Evolutionary conservation across 2,113 vertebrate genomes (phyloP), one percentile per base, ranked within the genome.

Genomic region (Telmatochromis sp.): DNA sequence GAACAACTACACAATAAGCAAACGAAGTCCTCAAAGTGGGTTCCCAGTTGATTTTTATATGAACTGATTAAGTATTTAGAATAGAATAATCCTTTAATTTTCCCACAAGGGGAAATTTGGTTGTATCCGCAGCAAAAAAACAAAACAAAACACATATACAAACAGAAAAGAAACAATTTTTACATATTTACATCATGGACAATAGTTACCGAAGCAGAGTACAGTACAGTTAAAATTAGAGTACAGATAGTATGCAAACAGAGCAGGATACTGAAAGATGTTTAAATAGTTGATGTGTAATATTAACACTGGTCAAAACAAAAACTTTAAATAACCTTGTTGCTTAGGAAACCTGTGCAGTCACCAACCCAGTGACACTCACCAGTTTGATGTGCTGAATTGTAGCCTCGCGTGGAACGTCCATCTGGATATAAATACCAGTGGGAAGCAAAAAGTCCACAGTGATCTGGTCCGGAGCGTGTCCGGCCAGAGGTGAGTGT

Each of bases 311-410:
- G 9, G 19, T 68, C 13, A 68, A 55, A 65, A 33, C 17, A 63
- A 63, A 19, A 35, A 35, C 28, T 35, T 58, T n/a, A 37, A 31
- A 17, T 28, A 28, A 49, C 4, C 57, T 21, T 5, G 4, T 42
- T 82, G 13, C 13, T 19, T 33, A 49, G 21, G 19, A 37, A 49
- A 70, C 17, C 4, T 3, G 3, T 79, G 13, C 31, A 1, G 17
- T 33, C 15, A 51, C 33, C 15, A 45, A 78, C 3, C 19, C 19
- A 51, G 9, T 4, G 8, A 33, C 35, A 87, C 94, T 94, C 95
- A 99, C 98, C 97, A 98, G 97, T 94, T 99, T 99, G 97, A 99
- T 99, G 87, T 97, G 96, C 92, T 97, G 97, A 90, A 99, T 98
- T 85, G 98, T 98, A 83, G 98, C 98, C 94, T 99, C 98, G 78